phyloP scores from a whole-genome alignment of 2,888 invertebrate genomes.

The Eucera pruinosa region DNA sequence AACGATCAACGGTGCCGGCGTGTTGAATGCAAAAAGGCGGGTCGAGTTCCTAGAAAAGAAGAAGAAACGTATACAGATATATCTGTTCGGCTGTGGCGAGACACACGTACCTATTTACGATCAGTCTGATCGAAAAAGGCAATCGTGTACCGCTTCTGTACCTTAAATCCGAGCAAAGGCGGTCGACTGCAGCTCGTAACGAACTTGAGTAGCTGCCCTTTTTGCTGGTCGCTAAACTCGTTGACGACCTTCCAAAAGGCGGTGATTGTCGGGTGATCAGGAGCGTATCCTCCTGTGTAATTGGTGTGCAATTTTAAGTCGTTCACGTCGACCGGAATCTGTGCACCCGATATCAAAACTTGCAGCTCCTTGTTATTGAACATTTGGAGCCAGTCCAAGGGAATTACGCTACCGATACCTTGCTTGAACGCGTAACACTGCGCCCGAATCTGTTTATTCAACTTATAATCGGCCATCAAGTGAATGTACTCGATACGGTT shows the following conservation, averaged over 20 bases:
- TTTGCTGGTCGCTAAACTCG: conserved; percentile 92
- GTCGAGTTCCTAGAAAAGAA: conserved; percentile 90
- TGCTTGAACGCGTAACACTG: conserved; percentile 95
- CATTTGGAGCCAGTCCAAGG: conserved; percentile 96
- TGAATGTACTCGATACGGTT: conserved; percentile 99
- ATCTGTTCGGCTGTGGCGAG: background rate
- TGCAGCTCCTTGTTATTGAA: conserved; percentile 98
- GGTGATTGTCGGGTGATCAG: conserved; percentile 93
- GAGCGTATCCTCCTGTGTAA: conserved; percentile 94
- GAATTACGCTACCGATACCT: conserved; percentile 95
- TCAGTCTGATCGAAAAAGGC: background rate
- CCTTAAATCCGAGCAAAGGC: conserved; percentile 98
- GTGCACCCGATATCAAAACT: conserved; percentile 97
- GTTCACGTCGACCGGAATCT: conserved; percentile 95
- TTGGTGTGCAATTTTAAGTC: conserved; percentile 95
- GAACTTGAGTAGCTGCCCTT: conserved; percentile 96
- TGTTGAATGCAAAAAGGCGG: conserved; percentile 98
- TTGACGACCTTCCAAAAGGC: conserved; percentile 96
- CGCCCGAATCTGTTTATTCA: conserved; percentile 94
- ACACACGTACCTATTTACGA: background rate
- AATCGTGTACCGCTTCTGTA: conserved; percentile 81
- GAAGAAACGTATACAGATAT: background rate
- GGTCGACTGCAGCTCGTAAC: conserved; percentile 99
- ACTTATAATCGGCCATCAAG: conserved; percentile 96
- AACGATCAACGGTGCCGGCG: conserved; percentile 94